A percentile compares a stretch with the other conserved stretches of the same genome.
Evolutionary conservation across 2,888 invertebrate genomes (phyloP).

Genomic region (Ormyrus nitidulus): DNA sequence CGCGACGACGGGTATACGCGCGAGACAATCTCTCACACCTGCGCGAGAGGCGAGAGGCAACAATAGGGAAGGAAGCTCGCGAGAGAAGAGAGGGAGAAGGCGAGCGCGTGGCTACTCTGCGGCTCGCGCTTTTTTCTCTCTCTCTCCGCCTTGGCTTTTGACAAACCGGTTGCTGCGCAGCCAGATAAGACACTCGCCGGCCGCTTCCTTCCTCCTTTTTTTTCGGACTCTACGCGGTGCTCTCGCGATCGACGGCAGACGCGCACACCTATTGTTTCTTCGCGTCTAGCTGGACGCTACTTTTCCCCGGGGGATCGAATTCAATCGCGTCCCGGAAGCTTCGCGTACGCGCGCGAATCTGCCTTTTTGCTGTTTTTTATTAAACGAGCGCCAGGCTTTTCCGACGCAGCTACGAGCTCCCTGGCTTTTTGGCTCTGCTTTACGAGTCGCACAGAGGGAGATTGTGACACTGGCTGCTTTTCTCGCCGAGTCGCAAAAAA

Average conservation of each 20-base stretch:
- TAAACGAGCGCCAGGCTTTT: no score
- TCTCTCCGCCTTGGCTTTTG: constrained; percentile 2
- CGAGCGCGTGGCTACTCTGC: constrained; percentile 2
- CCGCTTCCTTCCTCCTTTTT: background rate
- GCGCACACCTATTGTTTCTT: background rate
- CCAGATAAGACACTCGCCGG: constrained; percentile 18
- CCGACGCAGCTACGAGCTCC: no score
- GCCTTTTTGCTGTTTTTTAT: no score
- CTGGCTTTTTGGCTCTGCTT: no score
- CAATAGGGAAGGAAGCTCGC: background rate
- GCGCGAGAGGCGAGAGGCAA: background rate
- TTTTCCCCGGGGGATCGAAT: background rate
- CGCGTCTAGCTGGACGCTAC: background rate
- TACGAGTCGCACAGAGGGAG: no score
- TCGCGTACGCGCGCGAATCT: no score
- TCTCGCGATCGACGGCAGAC: no score
- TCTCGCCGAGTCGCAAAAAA: background rate
- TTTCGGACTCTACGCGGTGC: background rate
- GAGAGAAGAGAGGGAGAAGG: background rate
- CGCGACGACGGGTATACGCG: background rate
- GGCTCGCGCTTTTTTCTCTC: no score
- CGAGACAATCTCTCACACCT: constrained; percentile 4
- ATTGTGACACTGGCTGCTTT: no score
- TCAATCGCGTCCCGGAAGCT: no score
- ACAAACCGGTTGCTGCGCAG: constrained; percentile 12